Conservation (phyloP, 2,888 invertebrate genomes). For the Drosophila birchii region DNA sequence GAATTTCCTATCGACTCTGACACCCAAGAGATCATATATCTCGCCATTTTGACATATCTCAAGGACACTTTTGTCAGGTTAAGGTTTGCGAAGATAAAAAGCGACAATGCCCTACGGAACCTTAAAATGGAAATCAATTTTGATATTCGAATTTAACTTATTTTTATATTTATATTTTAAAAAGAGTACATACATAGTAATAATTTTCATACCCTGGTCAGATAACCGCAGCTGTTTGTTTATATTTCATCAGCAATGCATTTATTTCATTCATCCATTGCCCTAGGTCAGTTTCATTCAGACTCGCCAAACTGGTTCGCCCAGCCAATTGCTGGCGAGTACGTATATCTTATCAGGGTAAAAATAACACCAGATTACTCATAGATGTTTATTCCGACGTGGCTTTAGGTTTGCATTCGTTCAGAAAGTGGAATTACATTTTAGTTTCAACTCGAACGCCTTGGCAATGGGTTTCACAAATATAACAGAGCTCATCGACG, state of each 20-base stretch:
- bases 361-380: conserved; percentile 49
- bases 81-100: neutral
- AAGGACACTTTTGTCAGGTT: neutral
- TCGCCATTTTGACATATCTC: neutral
- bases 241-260: conserved; percentile 4
- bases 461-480: conserved; percentile 37
- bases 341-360: conserved; percentile 32
- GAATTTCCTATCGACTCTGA: neutral
- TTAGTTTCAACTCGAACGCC: conserved; percentile 39
- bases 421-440: neutral
- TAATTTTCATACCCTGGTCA: neutral
- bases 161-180: too few species aligned
- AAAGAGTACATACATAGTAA: neutral
- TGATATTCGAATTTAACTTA: neutral
- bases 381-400: conserved; percentile 54
- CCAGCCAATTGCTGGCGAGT: conserved; percentile 8
- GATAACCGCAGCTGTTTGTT: conserved; percentile 12
- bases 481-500: conserved; percentile 54
- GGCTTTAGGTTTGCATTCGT: conserved; percentile 20
- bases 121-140: neutral
- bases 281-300: conserved; percentile 50
- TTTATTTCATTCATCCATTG: conserved; percentile 25
- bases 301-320: conserved; percentile 7
- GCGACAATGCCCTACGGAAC: neutral
- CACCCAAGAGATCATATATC: neutral